Percentiles rank a stretch among this genome's conserved stretches.
These are phyloP conservation scores for Oxygymnocypris stewartii DNA, from an alignment of 2,113 vertebrate species.

Conservation along the genomic window DNA sequence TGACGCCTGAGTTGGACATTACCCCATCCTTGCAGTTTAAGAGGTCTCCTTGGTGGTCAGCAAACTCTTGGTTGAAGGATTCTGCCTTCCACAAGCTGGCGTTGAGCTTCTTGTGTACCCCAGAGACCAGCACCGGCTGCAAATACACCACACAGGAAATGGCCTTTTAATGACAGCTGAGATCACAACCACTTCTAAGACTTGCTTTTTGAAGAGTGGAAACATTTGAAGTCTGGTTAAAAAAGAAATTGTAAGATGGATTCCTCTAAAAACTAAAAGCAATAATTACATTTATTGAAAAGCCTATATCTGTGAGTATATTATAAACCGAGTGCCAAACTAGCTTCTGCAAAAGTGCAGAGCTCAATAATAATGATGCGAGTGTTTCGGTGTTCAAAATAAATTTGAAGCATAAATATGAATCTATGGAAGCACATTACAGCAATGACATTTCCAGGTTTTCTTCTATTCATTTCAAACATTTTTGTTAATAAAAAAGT, in stretches of 20 bases:
- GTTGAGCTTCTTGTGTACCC: slow-evolving; percentile 93
- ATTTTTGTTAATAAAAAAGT: background rate
- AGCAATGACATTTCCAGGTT: background rate
- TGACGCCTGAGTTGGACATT: slow-evolving; percentile 90
- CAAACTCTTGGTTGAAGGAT: slow-evolving; percentile 94
- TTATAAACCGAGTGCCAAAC: background rate
- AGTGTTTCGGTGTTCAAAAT: background rate
- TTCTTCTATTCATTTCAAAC: background rate
- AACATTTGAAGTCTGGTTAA: slow-evolving; percentile 40
- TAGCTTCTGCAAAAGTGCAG: background rate
- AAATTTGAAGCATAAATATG: background rate
- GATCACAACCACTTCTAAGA: slow-evolving; percentile 43
- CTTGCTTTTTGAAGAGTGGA: slow-evolving; percentile 21
- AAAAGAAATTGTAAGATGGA: slow-evolving; percentile 4
- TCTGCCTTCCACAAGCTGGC: slow-evolving; percentile 92
- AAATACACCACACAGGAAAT: slow-evolving; percentile 51
- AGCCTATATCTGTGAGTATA: background rate
- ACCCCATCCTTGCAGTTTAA: slow-evolving; percentile 96
- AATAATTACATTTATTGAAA: background rate
- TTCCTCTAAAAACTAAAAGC: background rate
- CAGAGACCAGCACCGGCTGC: slow-evolving; percentile 93
- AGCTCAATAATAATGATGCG: background rate
- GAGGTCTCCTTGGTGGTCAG: slow-evolving; percentile 95
- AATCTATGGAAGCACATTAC: background rate
- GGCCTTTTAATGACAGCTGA: slow-evolving; percentile 46